These are phyloP conservation scores for Drosophila prostipennis DNA, from an alignment of 2,888 invertebrate genomes.

Conservation along the genomic window DNA sequence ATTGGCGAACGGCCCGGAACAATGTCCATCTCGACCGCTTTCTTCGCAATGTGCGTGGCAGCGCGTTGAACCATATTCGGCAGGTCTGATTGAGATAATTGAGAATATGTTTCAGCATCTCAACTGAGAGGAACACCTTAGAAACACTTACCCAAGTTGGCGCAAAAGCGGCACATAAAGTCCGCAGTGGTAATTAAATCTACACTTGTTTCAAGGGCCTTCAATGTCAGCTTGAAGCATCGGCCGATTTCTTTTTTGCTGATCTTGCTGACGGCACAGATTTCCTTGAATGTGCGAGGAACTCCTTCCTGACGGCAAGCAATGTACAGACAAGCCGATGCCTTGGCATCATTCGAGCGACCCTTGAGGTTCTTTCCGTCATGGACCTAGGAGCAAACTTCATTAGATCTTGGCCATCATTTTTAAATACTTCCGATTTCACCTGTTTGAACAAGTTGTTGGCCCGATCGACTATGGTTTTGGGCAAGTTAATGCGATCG, in stretches of 20 bases:
- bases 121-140: too few species aligned
- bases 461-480: slow-evolving; percentile 98
- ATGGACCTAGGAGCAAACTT: slow-evolving; percentile 87
- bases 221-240: slow-evolving; percentile 98
- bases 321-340: slow-evolving; percentile 99
- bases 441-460: slow-evolving; percentile 98
- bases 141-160: slow-evolving; percentile 89
- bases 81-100: slow-evolving; percentile 82
- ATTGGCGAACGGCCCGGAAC: slow-evolving; percentile 99
- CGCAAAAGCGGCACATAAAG: slow-evolving; percentile 99
- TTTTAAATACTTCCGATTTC: not conserved
- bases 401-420: not conserved
- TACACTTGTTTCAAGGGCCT: slow-evolving; percentile 97
- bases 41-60: slow-evolving; percentile 98
- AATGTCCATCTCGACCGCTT: slow-evolving; percentile 98
- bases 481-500: slow-evolving; percentile 97
- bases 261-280: slow-evolving; percentile 99
- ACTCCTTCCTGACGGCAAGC: slow-evolving; percentile 99
- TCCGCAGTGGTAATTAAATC: slow-evolving; percentile 99
- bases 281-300: slow-evolving; percentile 99
- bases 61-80: slow-evolving; percentile 96
- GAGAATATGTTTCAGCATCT: not conserved
- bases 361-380: slow-evolving; percentile 98
- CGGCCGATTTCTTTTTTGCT: slow-evolving; percentile 99
- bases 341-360: slow-evolving; percentile 98